phyloP scores from a whole-genome alignment of 2,797 vertebrate species.

The Phataginus tricuspis region DNA sequence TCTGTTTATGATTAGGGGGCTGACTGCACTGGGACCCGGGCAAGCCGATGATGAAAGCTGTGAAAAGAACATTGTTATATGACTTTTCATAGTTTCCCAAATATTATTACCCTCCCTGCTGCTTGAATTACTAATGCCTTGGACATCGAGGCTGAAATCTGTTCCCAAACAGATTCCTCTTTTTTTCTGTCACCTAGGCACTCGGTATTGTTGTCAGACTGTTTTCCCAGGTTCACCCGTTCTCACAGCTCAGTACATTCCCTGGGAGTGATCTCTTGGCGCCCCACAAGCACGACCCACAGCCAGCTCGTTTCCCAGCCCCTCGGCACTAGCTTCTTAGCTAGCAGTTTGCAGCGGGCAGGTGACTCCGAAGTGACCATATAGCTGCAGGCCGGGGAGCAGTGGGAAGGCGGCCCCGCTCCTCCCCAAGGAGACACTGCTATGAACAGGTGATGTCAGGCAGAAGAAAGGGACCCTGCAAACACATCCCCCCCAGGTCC shows the following conservation, averaged over 20 bases:
- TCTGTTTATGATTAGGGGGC: constrained; percentile 52
- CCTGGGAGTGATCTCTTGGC: constrained; percentile 31
- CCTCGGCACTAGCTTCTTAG: neutral
- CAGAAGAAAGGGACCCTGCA: neutral
- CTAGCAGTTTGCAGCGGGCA: constrained; percentile 13
- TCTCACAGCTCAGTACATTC: constrained; percentile 3
- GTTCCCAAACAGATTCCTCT: constrained; percentile 66
- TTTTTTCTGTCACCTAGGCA: constrained; percentile 73
- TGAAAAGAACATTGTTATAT: constrained; percentile 49
- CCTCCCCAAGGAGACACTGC: neutral
- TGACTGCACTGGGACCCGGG: neutral
- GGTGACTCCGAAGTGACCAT: constrained; percentile 9
- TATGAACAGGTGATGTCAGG: neutral
- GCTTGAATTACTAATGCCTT: constrained; percentile 75
- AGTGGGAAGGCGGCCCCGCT: rapidly evolving
- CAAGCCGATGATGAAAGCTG: constrained; percentile 43
- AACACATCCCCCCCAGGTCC: neutral
- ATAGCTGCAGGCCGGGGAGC: neutral
- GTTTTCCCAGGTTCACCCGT: constrained; percentile 63
- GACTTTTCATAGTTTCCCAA: constrained; percentile 74
- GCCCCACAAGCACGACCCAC: rapidly evolving
- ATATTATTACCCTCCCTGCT: constrained; percentile 62
- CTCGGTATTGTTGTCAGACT: constrained; percentile 58
- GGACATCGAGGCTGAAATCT: constrained; percentile 16
- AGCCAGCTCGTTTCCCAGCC: neutral